These are phyloP conservation scores for Lytechinus pictus DNA, from an alignment of 35 echinoderm and acorn worm genomes.

Conservation along the genomic window DNA sequence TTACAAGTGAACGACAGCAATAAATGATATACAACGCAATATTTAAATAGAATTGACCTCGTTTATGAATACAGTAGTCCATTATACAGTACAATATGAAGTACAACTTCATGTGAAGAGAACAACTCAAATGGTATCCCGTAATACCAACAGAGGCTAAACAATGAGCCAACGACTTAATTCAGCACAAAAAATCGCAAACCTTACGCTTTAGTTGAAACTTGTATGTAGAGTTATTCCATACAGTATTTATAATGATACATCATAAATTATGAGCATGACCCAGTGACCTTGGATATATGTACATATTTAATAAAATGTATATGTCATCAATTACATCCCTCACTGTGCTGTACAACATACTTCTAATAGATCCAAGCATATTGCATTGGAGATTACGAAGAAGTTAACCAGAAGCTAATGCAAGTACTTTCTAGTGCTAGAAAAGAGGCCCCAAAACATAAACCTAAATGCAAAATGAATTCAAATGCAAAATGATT, in stretches of 20 bases:
- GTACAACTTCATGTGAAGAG: background rate
- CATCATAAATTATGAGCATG: background rate
- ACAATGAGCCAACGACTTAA: background rate
- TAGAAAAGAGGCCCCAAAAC: background rate
- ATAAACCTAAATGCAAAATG: background rate
- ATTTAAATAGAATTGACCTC: background rate
- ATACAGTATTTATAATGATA: background rate
- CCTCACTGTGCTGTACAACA: background rate
- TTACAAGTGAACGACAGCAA: background rate
- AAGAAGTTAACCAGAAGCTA: background rate
- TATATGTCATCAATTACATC: background rate
- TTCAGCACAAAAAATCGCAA: background rate
- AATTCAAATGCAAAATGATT: background rate
- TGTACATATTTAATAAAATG: background rate
- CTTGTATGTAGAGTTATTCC: background rate
- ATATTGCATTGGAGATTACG: background rate
- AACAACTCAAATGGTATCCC: background rate
- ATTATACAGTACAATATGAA: background rate
- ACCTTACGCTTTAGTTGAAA: background rate
- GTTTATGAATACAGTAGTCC: background rate
- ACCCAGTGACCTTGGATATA: background rate
- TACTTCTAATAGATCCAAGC: background rate
- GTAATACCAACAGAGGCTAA: background rate
- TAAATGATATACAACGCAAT: background rate
- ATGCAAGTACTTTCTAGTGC: background rate